Base-by-base conservation (phyloP, 2,113 vertebrate species). In the Ginglymostoma cirratum region DNA sequence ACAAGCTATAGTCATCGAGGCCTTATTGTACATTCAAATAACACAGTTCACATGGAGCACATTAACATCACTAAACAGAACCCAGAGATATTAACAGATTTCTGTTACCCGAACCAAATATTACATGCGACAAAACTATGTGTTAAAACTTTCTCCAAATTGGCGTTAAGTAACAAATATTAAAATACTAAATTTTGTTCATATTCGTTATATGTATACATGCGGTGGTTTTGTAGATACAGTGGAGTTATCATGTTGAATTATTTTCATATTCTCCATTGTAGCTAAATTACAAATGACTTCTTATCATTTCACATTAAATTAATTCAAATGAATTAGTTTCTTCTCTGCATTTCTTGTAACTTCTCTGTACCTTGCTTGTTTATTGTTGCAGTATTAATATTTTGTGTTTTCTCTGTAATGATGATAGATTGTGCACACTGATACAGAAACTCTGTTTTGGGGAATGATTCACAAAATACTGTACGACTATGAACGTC, bases 401-500 rank as follows among this genome's bases (percentile, higher is more conserved):
- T 94, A 70, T 72, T 95, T 95, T 95, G 67, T 48, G 92, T 30
- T 10, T 95, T 95, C 72, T 72, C 70, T 70, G 19, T 94, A 19
- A 19, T 95, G 24, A 34, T 34, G 69, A 72, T 27, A 42, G 24
- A 72, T 42, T 72, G 21, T 42, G 93, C 45, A 95, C 48, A 48
- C 67, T 67, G 72, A 14, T 42, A 69, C 19, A 42, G 52, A 17
- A 93, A 61, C 65, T 38, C 92, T 94, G 65, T 38, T 94, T 69
- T 12, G 90, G 52, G 61, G 87, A 61, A 90, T 90, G 87, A 7
- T 94, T 94, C 67, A 67, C 24, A 67, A 69, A 94, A 17, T 7
- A 24, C 69, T 76, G 14, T 48, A 72, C 34, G 27, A 76, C 72
- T 21, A 34, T 21, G 30, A 72, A 95, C 27, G 0, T 34, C 21